Conservation (phyloP, 2,888 invertebrate genomes). For the Venusia cambrica region DNA sequence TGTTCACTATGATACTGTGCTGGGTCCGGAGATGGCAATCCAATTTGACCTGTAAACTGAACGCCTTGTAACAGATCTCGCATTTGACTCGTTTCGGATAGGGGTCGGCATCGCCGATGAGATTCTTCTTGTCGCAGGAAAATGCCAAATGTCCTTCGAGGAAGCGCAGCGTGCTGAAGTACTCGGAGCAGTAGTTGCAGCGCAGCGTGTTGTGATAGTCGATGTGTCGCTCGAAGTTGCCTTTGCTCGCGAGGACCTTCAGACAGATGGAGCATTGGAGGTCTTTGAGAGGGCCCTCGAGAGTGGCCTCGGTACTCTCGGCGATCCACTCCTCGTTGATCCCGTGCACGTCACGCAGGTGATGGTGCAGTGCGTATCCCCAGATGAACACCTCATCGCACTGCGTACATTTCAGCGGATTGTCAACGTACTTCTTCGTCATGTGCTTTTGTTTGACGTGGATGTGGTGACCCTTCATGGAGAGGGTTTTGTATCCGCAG, state of each 20-base stretch:
- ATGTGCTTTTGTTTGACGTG: slow-evolving; percentile 65
- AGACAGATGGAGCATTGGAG: slow-evolving; percentile 72
- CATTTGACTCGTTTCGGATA: slow-evolving; percentile 69
- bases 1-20: slow-evolving; percentile 52
- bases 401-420: slow-evolving; percentile 63
- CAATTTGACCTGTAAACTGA: slow-evolving; percentile 72
- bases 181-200: slow-evolving; percentile 75
- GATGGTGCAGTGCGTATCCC: slow-evolving; percentile 69
- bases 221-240: slow-evolving; percentile 72
- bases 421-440: slow-evolving; percentile 59
- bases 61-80: slow-evolving; percentile 71
- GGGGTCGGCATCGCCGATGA: slow-evolving; percentile 66
- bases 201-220: slow-evolving; percentile 73
- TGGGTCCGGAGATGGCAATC: slow-evolving; percentile 71
- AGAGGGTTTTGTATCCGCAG: slow-evolving; percentile 68
- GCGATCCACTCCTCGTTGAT: slow-evolving; percentile 71
- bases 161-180: slow-evolving; percentile 66
- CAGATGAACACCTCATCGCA: slow-evolving; percentile 64
- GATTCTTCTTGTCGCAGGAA: slow-evolving; percentile 66
- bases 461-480: slow-evolving; percentile 59
- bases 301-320: slow-evolving; percentile 48
- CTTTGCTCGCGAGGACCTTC: slow-evolving; percentile 69
- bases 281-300: slow-evolving; percentile 62
- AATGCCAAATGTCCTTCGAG: slow-evolving; percentile 71
- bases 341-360: slow-evolving; percentile 61